Conservation (phyloP, 2,113 vertebrate genomes). For the Archocentrus centrarchus region DNA sequence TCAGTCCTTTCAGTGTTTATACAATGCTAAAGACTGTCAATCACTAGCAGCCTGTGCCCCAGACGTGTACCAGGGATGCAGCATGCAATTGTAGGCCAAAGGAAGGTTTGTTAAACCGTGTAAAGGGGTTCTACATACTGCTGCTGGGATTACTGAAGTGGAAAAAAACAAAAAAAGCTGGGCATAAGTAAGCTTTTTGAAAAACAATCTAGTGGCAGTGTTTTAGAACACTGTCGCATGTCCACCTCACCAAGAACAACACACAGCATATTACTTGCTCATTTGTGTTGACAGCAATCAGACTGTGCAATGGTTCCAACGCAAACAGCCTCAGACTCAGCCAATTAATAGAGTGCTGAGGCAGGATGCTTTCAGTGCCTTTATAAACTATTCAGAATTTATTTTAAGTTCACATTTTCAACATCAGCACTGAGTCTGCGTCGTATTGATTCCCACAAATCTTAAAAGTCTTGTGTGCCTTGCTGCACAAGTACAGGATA, state of each 20-base stretch:
- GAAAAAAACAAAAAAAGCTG: not conserved
- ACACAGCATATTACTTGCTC: constrained; percentile 41
- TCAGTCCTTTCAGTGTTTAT: constrained; percentile 21
- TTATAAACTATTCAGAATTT: constrained; percentile 30
- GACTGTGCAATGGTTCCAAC: constrained; percentile 23
- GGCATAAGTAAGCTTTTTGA: not conserved
- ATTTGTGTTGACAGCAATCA: constrained; percentile 58
- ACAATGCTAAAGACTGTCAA: constrained; percentile 47
- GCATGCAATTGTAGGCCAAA: constrained; percentile 19
- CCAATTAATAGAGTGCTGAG: constrained; percentile 50
- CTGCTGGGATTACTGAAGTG: constrained; percentile 23
- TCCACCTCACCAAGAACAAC: constrained; percentile 20
- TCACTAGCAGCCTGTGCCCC: not conserved
- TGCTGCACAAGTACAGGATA: not conserved
- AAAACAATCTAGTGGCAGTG: constrained; percentile 5
- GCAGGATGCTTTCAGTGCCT: constrained; percentile 33
- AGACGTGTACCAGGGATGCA: constrained; percentile 9
- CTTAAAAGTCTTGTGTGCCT: not conserved
- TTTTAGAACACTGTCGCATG: not conserved
- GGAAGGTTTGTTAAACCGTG: constrained; percentile 13
- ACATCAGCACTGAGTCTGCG: not conserved
- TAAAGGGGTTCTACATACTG: not conserved
- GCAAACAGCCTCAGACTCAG: constrained; percentile 26
- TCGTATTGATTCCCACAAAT: constrained; percentile 4
- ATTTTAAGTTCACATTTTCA: constrained; percentile 5